Evolutionary conservation across 2,797 vertebrate species (phyloP).

Genomic region (Ciconia nigra): DNA sequence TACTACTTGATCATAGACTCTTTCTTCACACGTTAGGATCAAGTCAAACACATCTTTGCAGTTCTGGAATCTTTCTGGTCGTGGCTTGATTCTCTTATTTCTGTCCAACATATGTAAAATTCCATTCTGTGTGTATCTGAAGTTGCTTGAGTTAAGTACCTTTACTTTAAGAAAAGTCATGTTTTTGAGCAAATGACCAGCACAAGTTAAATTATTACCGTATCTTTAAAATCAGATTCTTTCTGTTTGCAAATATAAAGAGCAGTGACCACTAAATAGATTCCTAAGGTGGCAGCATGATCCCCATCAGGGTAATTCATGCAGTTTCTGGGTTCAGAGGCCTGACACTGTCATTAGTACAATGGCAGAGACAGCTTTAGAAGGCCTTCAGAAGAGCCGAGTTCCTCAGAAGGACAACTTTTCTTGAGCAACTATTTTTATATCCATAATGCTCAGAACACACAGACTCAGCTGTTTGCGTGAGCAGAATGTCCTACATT

Average conservation of each 20-base stretch:
- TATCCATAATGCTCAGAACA: neutral
- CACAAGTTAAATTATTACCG: neutral
- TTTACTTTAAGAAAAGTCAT: slow-evolving; percentile 8
- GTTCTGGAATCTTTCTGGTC: slow-evolving; percentile 95
- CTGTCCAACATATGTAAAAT: slow-evolving; percentile 99
- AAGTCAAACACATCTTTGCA: slow-evolving; percentile 97
- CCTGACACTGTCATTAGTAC: neutral
- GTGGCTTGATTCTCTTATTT: slow-evolving; percentile 96
- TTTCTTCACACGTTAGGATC: slow-evolving; percentile 96
- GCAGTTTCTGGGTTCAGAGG: neutral
- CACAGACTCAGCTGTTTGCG: neutral
- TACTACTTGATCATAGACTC: slow-evolving; percentile 97
- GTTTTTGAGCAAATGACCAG: neutral
- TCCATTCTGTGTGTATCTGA: slow-evolving; percentile 98
- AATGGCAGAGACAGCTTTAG: neutral
- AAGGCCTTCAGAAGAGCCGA: neutral
- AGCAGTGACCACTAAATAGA: neutral
- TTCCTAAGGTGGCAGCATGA: neutral
- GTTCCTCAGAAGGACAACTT: neutral
- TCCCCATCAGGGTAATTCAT: neutral
- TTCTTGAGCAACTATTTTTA: neutral
- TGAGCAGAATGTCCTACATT: neutral
- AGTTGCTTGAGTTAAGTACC: slow-evolving; percentile 70
- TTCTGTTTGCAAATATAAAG: neutral
- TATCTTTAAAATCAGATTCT: neutral